Evolutionary conservation across 2,113 vertebrate species (phyloP), one percentile per base, ranked within the genome.

Genomic region (Caranx ignobilis): DNA sequence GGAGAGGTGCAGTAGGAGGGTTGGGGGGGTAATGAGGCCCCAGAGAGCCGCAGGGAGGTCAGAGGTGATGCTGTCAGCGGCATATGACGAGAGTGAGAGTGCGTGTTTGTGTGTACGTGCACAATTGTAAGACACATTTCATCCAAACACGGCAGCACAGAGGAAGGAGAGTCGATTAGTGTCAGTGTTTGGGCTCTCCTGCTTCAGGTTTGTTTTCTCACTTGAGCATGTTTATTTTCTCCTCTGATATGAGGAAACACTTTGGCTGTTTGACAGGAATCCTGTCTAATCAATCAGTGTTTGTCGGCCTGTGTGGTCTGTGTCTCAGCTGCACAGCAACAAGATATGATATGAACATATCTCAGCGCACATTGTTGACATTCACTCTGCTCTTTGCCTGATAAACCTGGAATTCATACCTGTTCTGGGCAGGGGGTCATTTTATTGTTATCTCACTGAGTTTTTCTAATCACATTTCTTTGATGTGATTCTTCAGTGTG

Each of bases 21-120:
- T 37, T 8, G 39, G 39, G 67, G 86, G 82, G 86, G 83, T 92
- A 94, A 93, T 82, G 88, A 89, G 87, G 83, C 91, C 86, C 85
- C 43, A 54, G 88, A 79, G 90, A 45, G 79, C 81, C 12, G 52
- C 43, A 11, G 56, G 26, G 72, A 69, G 88, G 90, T 92, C 90
- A 84, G 56, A 83, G 89, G 90, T 89, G 74, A 82, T 56, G 75
- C 76, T 75, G 67, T 84, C 52, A 34, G 59, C 56, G 67, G 67
- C 32, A 10, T 72, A 45, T 3, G 10, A 63, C 0, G 18, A 32
- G 66, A 60, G 63, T 41, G 67, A 70, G 66, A 41, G 77, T 71
- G 77, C 64, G 70, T 84, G 70, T 71, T 31, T 81, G 31, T 80
- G 57, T 74, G 64, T 47, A 61, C 68, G 78, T 34, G 2, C 11